Evolutionary conservation across 1,140 invertebrate species (phyloP), one percentile per base, ranked within the genome.

Genomic region (Cotesia glomerata): DNA sequence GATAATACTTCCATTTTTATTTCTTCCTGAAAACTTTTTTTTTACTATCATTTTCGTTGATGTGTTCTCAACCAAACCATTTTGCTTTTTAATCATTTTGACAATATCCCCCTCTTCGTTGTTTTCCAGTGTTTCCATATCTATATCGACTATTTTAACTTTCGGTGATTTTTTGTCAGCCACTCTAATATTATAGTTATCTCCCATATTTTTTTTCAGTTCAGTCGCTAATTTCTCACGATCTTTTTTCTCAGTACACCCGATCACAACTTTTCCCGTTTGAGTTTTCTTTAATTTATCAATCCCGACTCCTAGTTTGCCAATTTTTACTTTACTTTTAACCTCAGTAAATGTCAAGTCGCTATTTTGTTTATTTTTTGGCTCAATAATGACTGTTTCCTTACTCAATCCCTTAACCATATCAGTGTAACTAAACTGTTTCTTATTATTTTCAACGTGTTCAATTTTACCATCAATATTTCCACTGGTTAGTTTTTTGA

Each of bases 191-290:
- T 63, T 54, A 18, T 45, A 73, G 9, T 62, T 32, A 1, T 58
- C 32, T 0, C 65, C 72, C 56, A 73, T 13, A 39, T 68, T 68
- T 8, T 61, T 69, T 68, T 67, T 35, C n/a, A 68, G 5, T 26
- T 59, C 65, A 4, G 2, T 32, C 1, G 13, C 51, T 5, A 68
- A 34, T 14, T 13, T 36, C 36, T 63, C 18, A 36, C 8, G 32
- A 11, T 67, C 65, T 51, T 59, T 0, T 54, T 52, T 63, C 4
- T 39, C 61, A 26, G 9, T 14, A 62, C 63, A 62, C 1, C 56
- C 64, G 3, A 73, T 61, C 0, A 73, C 54, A 11, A 73, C 65
- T n/a, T 18, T 69, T 9, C 72, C 72, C 2, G 58, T 52, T 34
- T 39, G n/a, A 1, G 36, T 63, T 35, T 61, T 73, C 13, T 13